A percentile compares a stretch with the other conserved stretches of the same genome.
Evolutionary conservation across 2,113 vertebrate genomes (phyloP).

Genomic region (Equus quagga): DNA sequence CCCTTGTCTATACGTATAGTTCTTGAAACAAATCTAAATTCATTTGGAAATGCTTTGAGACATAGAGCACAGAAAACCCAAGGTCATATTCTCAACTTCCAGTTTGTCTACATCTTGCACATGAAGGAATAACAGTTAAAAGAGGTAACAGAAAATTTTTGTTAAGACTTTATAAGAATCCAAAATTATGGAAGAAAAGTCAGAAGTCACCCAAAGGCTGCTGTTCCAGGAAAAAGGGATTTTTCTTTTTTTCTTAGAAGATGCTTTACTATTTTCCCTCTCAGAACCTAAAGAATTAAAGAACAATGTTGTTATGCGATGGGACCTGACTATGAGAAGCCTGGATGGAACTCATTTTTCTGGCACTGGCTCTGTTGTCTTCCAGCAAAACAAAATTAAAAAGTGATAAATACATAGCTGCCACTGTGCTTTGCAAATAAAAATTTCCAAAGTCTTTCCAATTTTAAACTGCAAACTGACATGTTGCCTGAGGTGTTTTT

Average conservation of each 20-base stretch:
- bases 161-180: neutral
- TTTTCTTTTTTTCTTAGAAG: neutral
- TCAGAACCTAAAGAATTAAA: slow-evolving; percentile 26
- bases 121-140: neutral
- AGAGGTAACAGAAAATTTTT: neutral
- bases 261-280: neutral
- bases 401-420: slow-evolving; percentile 26
- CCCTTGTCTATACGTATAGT: neutral
- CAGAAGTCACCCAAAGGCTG: neutral
- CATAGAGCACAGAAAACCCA: neutral
- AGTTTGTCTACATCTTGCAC: neutral
- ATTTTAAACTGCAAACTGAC: slow-evolving; percentile 40
- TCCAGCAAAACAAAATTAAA: slow-evolving; percentile 32
- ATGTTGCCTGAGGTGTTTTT: slow-evolving; percentile 19
- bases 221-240: neutral
- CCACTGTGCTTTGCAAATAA: slow-evolving; percentile 20
- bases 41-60: slow-evolving; percentile 35
- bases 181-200: slow-evolving; percentile 16
- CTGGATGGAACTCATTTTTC: slow-evolving; percentile 22
- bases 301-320: neutral
- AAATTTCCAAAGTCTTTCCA: slow-evolving; percentile 30
- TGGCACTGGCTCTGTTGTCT: neutral
- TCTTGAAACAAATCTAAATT: slow-evolving; percentile 9
- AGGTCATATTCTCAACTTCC: neutral
- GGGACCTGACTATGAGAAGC: neutral